A percentile compares a stretch with the other conserved stretches of the same genome.
These are phyloP conservation scores for Arnoldichthys spilopterus DNA, from an alignment of 2,797 vertebrate genomes.

Conservation along the genomic window DNA sequence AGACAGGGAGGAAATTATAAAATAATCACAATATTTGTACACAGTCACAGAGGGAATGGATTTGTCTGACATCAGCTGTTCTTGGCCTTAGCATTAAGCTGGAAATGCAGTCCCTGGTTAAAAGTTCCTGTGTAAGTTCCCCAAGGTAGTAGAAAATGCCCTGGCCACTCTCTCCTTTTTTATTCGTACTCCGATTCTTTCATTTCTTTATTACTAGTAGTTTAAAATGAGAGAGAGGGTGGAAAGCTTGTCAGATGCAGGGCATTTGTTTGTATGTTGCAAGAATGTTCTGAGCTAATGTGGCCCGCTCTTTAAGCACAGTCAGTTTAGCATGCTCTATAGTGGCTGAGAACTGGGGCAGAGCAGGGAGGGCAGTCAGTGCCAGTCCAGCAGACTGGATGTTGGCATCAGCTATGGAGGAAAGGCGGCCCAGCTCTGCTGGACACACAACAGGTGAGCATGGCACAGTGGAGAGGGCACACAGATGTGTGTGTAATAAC, in stretches of 20 bases:
- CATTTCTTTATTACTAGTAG: background rate
- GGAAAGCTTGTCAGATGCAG: background rate
- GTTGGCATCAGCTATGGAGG: conserved; percentile 64
- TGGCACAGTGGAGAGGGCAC: conserved; percentile 53
- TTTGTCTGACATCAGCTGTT: conserved; percentile 27
- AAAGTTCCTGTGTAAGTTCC: background rate
- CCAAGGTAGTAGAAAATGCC: background rate
- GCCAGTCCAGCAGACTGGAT: conserved; percentile 61
- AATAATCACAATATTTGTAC: conserved; percentile 31
- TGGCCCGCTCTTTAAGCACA: conserved; percentile 78
- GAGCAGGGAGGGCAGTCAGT: conserved; percentile 75
- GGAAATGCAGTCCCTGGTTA: background rate
- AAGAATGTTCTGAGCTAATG: conserved; percentile 73
- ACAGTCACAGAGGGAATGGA: conserved; percentile 11
- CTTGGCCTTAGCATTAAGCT: background rate
- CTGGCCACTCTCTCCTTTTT: background rate
- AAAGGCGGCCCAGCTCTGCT: conserved; percentile 63
- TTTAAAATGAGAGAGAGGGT: background rate
- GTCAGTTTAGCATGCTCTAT: conserved; percentile 80
- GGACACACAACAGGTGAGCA: conserved; percentile 42
- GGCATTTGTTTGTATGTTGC: conserved; percentile 2
- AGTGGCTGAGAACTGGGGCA: conserved; percentile 85
- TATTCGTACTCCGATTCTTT: background rate
- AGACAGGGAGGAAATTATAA: conserved; percentile 30
- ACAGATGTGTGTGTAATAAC: conserved; percentile 81